Conservation (phyloP, 2,797 vertebrate genomes). For the Ceyx erithaca region DNA sequence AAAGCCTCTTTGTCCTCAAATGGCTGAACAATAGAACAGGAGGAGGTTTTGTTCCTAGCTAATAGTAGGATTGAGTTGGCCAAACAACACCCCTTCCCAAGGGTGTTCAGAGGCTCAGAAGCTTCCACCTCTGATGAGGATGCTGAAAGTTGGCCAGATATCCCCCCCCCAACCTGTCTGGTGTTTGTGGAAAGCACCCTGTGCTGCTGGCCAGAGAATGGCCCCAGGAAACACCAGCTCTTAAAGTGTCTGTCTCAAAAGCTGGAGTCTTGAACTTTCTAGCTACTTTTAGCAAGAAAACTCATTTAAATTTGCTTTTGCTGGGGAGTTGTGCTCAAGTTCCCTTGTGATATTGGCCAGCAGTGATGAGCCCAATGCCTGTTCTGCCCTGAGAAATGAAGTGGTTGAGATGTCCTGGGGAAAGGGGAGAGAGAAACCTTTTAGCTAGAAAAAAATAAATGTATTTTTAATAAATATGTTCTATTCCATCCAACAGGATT, state of each 20-base stretch:
- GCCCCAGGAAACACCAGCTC: not conserved
- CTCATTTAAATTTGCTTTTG: not conserved
- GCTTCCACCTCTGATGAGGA: not conserved
- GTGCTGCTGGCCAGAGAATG: fast-evolving
- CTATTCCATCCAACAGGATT: not conserved
- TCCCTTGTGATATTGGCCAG: not conserved
- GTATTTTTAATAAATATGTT: not conserved
- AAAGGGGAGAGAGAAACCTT: not conserved
- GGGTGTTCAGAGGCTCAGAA: not conserved
- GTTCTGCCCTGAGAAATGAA: not conserved
- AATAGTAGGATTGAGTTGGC: fast-evolving
- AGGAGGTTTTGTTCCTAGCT: not conserved
- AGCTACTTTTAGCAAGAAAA: not conserved
- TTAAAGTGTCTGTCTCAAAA: not conserved
- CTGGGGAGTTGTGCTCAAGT: not conserved
- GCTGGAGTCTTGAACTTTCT: not conserved
- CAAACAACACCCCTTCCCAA: not conserved
- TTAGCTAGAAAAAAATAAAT: not conserved
- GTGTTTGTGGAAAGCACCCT: not conserved
- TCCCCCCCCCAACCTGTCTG: no score
- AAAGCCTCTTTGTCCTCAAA: not conserved
- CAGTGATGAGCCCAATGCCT: fast-evolving
- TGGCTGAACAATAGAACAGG: not conserved
- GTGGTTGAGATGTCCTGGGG: not conserved
- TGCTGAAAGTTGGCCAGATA: not conserved